Evolutionary conservation across 2,888 invertebrate species (phyloP).

Genomic region (Hedychridium roseum): DNA sequence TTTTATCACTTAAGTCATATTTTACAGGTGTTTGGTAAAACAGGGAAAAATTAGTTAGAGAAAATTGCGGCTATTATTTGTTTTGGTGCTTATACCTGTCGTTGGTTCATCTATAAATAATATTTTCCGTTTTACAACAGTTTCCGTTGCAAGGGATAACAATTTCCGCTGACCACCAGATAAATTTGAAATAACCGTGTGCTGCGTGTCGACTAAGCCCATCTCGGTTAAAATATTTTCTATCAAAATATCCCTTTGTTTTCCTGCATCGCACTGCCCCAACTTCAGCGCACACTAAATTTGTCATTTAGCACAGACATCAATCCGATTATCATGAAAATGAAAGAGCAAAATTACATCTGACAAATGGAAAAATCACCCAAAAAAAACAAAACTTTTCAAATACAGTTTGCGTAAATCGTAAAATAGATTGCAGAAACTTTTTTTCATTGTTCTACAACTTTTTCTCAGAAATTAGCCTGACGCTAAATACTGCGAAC

Average conservation of each 20-base stretch:
- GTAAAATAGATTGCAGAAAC: no score
- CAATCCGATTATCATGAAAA: no score
- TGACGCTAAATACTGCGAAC: no score
- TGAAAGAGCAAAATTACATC: constrained; percentile 1
- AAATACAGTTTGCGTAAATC: no score
- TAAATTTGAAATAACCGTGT: constrained; percentile 66
- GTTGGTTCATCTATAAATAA: constrained; percentile 47
- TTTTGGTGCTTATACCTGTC: constrained; percentile 38
- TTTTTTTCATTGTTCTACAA: no score
- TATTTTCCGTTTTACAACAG: constrained; percentile 36
- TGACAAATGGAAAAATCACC: not conserved
- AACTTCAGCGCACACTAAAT: constrained; percentile 42
- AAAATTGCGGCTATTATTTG: no score
- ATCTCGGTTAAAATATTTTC: constrained; percentile 32
- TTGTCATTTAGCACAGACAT: no score
- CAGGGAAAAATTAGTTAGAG: no score
- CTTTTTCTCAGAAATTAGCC: no score
- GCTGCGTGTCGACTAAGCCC: constrained; percentile 33
- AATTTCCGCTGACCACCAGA: constrained; percentile 71
- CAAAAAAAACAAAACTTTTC: constrained; percentile 1
- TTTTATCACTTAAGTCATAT: no score
- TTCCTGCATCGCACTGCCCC: constrained; percentile 9
- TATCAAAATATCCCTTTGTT: constrained; percentile 18
- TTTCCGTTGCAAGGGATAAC: constrained; percentile 67
- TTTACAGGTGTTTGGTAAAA: no score